These are phyloP conservation scores for Zalophus californianus DNA, from an alignment of 2,797 vertebrate genomes.

Conservation along the genomic window DNA sequence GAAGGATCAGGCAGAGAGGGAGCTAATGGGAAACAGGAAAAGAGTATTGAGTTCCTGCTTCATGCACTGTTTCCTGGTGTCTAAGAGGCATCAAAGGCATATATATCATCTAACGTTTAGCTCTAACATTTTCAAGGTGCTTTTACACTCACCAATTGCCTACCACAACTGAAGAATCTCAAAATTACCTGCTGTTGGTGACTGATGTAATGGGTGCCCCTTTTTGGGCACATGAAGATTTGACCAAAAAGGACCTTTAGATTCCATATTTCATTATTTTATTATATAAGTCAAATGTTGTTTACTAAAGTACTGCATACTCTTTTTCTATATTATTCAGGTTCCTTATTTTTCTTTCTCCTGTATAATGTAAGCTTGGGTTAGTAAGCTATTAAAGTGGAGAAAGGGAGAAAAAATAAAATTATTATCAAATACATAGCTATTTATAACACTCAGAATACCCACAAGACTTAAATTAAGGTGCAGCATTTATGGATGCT, in stretches of 20 bases:
- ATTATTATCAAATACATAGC: neutral
- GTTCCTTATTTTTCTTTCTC: slow-evolving; percentile 15
- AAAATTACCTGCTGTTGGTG: neutral
- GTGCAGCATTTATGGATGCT: neutral
- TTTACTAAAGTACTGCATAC: neutral
- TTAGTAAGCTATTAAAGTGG: neutral
- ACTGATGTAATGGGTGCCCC: neutral
- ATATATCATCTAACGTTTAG: neutral
- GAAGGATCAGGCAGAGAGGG: neutral
- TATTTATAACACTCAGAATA: neutral
- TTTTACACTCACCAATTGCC: neutral
- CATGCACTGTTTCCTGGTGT: neutral
- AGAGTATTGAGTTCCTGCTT: neutral
- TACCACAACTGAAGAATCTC: neutral
- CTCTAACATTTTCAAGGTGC: neutral
- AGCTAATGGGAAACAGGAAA: neutral
- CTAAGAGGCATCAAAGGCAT: neutral
- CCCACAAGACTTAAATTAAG: slow-evolving; percentile 21
- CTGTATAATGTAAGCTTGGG: neutral
- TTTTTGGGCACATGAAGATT: neutral
- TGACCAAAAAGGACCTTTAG: neutral
- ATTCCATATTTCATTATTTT: neutral
- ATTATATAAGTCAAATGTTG: neutral
- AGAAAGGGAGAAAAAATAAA: slow-evolving; percentile 32
- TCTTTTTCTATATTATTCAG: neutral